Base-by-base conservation (phyloP, 2,113 vertebrate genomes). In the Pollimyrus isidori region DNA sequence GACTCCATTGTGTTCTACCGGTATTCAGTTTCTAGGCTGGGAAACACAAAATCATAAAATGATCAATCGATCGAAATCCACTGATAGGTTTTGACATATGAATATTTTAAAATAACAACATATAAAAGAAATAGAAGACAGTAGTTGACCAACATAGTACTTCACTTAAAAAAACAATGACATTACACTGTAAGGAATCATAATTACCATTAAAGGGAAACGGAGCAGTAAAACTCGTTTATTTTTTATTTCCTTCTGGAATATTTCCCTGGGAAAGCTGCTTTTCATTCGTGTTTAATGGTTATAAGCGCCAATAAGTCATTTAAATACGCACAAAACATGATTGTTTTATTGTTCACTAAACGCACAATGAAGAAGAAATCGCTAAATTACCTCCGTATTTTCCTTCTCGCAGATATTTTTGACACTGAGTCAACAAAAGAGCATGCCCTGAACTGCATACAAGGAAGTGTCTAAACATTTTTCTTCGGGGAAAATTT, bases 391-490 rank as follows among this genome's bases (percentile, higher is more conserved):
- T 58, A 89, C 73, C 76, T 84, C 9, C 26, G 48, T 89, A 3
- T 42, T 56, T 84, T 83, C 88, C 52, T 52, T 6, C 21, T 30
- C 45, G 3, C 48, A 26, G 49, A 49, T 19, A 69, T 5, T 17
- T 48, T 21, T 35, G 21, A 39, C 76, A 39, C 26, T 69, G 5
- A 46, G 87, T 73, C 46, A 49, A 80, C 13, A 88, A 39, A 26
- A 48, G 30, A 88, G 50, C 76, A 46, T 89, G 88, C 76, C 88
- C 76, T 53, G 53, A 58, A 84, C 76, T 26, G 88, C 80, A 89
- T 26, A 89, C 80, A 84, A 89, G 88, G 88, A 89, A 89, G 83
- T 48, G 50, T 53, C 10, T 42, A 23, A 52, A 76, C 88, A 89
- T 58, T 89, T 89, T 84, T 73, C n/a, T 88, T 45, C 73, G 17